A percentile compares a stretch with the other conserved stretches of the same genome.
phyloP scores from a whole-genome alignment of 64 coral and sea anemone genomes.

The Acropora tenuis region DNA sequence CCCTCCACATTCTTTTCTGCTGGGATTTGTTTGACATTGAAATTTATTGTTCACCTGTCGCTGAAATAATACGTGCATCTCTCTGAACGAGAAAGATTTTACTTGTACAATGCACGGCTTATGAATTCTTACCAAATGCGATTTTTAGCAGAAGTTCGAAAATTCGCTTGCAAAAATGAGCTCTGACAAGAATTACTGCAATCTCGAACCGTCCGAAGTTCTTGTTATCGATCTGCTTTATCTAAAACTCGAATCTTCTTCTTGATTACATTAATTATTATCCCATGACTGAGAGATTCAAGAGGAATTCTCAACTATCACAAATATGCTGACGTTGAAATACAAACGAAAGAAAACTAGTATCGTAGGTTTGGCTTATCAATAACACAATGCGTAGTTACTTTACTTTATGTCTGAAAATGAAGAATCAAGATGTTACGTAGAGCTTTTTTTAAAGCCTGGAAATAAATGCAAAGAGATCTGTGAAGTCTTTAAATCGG shows the following conservation, averaged over 20 bases:
- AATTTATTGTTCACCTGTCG: constrained; percentile 20
- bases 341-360: too few relatives aligned
- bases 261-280: constrained; percentile 19
- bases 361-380: too few relatives aligned
- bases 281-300: constrained; percentile 23
- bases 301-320: neutral
- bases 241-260: neutral
- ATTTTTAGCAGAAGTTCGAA: neutral
- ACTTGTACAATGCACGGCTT: too few relatives aligned
- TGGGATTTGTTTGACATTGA: neutral
- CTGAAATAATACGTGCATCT: constrained; percentile 16
- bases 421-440: too few relatives aligned
- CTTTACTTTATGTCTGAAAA: too few relatives aligned
- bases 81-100: neutral
- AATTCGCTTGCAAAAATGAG: neutral
- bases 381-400: too few relatives aligned
- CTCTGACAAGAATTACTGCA: neutral
- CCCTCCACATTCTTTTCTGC: neutral
- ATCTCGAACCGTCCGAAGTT: neutral
- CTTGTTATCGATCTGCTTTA: neutral
- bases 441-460: too few relatives aligned
- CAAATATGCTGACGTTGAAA: neutral
- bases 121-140: too few relatives aligned
- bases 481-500: too few relatives aligned
- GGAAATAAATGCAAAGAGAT: too few relatives aligned